These are phyloP conservation scores for Phorcus lineatus DNA, from an alignment of 2,888 invertebrate species.

Conservation along the genomic window DNA sequence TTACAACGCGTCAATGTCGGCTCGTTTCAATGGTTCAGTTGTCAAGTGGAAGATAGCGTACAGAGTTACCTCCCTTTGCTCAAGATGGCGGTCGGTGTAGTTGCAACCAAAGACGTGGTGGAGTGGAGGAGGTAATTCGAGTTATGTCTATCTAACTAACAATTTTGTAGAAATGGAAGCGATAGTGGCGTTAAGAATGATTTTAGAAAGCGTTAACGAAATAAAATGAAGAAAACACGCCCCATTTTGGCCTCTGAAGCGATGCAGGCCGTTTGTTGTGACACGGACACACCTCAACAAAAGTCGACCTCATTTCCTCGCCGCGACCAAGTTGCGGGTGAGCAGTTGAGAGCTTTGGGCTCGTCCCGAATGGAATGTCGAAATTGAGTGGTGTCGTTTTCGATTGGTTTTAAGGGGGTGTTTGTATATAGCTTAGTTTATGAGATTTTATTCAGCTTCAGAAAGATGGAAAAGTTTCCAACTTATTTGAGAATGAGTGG, in stretches of 20 bases:
- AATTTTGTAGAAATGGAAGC: neutral
- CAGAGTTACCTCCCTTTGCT: conserved; percentile 11
- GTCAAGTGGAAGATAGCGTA: no score
- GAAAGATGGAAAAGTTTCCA: neutral
- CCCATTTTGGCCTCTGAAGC: neutral
- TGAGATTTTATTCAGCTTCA: conserved; percentile 20
- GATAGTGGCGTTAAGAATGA: neutral
- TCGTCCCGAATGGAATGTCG: neutral
- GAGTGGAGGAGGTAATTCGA: neutral
- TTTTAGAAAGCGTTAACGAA: neutral
- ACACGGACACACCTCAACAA: neutral
- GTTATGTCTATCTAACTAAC: neutral
- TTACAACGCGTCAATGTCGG: no score
- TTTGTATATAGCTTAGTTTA: neutral
- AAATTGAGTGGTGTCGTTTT: neutral
- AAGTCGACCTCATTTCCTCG: conserved; percentile 8
- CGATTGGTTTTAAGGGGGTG: neutral
- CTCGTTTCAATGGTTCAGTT: no score
- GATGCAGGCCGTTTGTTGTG: neutral
- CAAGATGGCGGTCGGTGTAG: conserved; percentile 22
- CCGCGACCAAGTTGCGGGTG: neutral
- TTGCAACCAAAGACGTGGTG: conserved; percentile 4
- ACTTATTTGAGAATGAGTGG: neutral
- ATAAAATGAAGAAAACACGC: neutral
- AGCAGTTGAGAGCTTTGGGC: neutral